Evolutionary conservation across 2,888 invertebrate species (phyloP), one percentile per base, ranked within the genome.

Genomic region (Agrochola lota): DNA sequence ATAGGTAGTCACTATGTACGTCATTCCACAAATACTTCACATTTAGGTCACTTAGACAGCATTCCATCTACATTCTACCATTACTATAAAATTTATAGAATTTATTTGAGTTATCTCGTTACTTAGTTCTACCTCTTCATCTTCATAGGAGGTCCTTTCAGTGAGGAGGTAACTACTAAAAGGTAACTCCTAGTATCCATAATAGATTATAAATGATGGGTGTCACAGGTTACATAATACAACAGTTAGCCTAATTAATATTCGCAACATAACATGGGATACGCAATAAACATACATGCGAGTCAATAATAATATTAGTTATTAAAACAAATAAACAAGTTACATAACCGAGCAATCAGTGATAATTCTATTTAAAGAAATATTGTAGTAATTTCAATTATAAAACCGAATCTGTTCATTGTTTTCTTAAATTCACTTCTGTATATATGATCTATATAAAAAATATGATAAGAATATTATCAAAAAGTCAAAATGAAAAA

Each of bases 191-290:
- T 68, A 43, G 8, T 73, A 55, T 23, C 0, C 30, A 2, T 49
- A 30, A n/a, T 11, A 17, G 23, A 55, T 35, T 60, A 72, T n/a
- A 15, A 52, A 40, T 49, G 17, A 72, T 55, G n/a, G n/a, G n/a
- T n/a, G 64, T 76, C 63, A 59, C 57, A 46, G 46, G 35, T 83
- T 46, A 77, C 66, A 35, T 20, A 77, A 49, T 49, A 72, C 59
- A 83, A 70, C 64, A 77, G 20, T 57, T 67, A 80, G 30, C 49
- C 67, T 80, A 78, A 49, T 57, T 71, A 78, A 62, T 60, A 77
- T 78, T 78, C 43, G 67, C 66, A 67, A 84, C 23, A 35, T 46
- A 77, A 59, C 66, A 76, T 0, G 59, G 71, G 78, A 71, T 78
- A 78, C 84, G 66, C 70, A 62, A 59, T 57, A 66, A 60, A 77